Percentiles rank a stretch among this genome's conserved stretches.
phyloP scores from a whole-genome alignment of 1,140 invertebrate genomes.

The Scaptodrosophila lebanonensis region DNA sequence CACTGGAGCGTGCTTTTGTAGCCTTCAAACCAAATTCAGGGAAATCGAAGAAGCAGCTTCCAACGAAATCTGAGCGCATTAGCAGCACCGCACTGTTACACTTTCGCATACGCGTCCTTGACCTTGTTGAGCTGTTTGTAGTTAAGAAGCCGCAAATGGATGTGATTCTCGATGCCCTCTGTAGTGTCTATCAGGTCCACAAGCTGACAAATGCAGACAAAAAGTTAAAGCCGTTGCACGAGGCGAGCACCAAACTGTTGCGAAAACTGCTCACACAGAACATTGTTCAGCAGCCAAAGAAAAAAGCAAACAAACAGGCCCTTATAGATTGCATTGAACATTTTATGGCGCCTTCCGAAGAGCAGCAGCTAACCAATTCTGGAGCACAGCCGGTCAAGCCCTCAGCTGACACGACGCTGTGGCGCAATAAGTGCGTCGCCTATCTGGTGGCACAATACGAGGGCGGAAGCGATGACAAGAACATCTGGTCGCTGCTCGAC shows the following conservation, averaged over 20 bases:
- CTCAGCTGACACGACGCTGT: conserved; percentile 7
- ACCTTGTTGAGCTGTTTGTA: conserved; percentile 37
- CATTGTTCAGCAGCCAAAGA: not conserved
- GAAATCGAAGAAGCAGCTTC: conserved; percentile 27
- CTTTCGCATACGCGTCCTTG: conserved; percentile 46
- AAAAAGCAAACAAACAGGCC: not conserved
- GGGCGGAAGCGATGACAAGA: not conserved
- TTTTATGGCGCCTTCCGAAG: conserved; percentile 4
- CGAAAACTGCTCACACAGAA: conserved; percentile 22
- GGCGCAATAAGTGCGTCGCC: conserved; percentile 44
- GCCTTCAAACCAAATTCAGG: conserved; percentile 78
- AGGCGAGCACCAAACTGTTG: conserved; percentile 40
- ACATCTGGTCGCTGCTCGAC: conserved; percentile 23
- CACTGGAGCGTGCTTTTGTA: conserved; percentile 84
- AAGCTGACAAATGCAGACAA: not conserved
- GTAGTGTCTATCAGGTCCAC: conserved; percentile 25
- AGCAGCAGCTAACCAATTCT: not conserved
- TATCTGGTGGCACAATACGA: conserved; percentile 32
- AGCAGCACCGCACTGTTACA: conserved; percentile 40
- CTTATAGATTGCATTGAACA: conserved; percentile 34
- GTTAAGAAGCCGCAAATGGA: conserved; percentile 21
- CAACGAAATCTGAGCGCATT: conserved; percentile 51
- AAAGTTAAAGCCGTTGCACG: conserved; percentile 28
- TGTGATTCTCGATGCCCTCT: conserved; percentile 23
- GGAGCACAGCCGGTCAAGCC: not conserved